Evolutionary conservation across 2,113 vertebrate genomes (phyloP).

Genomic region (Nyctereutes procyonoides): DNA sequence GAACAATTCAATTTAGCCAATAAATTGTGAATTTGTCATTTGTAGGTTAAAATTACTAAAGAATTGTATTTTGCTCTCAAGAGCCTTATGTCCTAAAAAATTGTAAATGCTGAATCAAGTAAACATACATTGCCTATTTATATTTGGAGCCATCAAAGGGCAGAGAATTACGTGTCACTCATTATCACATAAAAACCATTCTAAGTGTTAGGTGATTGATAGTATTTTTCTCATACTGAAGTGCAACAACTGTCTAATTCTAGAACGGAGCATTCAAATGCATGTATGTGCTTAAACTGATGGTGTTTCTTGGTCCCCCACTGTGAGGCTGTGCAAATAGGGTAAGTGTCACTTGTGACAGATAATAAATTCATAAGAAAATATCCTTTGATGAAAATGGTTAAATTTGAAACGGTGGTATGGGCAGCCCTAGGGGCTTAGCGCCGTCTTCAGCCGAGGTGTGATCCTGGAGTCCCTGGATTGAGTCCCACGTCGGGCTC

Average conservation of each 20-base stretch:
- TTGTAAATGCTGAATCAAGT: background rate
- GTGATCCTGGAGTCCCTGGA: too few species aligned
- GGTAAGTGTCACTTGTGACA: background rate
- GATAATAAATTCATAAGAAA: conserved; percentile 9
- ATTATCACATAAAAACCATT: conserved; percentile 13
- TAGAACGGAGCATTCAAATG: background rate
- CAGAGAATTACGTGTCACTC: background rate
- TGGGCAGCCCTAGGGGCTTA: background rate
- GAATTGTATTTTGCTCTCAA: background rate
- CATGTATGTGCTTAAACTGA: background rate
- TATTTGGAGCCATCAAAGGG: background rate
- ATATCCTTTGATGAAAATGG: background rate
- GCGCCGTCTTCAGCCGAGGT: too few species aligned
- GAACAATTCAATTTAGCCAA: background rate
- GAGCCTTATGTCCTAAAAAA: background rate
- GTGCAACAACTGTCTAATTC: conserved; percentile 1
- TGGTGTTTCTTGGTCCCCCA: background rate
- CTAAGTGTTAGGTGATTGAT: background rate
- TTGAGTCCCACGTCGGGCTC: too few species aligned
- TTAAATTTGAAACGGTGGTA: background rate
- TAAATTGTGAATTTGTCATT: background rate
- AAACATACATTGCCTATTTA: background rate
- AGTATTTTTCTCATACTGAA: background rate
- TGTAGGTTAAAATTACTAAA: background rate
- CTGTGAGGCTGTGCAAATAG: background rate